phyloP scores from a whole-genome alignment of 2,797 vertebrate genomes.

The Aulostomus chinensis region DNA sequence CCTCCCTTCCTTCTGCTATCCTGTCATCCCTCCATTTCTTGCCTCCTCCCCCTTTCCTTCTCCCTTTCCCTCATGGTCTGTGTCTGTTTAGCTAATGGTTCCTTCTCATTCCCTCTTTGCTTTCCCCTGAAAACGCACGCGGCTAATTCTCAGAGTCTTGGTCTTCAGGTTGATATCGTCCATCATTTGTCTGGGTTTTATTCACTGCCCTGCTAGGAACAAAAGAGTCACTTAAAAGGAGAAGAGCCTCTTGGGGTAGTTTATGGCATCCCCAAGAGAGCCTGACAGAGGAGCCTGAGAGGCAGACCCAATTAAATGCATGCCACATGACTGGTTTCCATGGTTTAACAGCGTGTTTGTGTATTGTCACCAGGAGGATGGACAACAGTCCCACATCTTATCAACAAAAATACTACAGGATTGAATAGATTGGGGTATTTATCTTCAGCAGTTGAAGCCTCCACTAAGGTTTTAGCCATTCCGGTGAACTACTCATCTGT shows the following conservation, averaged over 20 bases:
- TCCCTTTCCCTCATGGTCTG: background rate
- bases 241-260: conserved; percentile 47
- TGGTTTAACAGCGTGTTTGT: background rate
- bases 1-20: too few species aligned
- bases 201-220: conserved; percentile 25
- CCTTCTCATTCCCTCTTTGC: background rate
- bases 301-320: conserved; percentile 50
- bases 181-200: conserved; percentile 27
- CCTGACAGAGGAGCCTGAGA: conserved; percentile 31
- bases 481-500: conserved; percentile 59
- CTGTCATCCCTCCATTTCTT: too few species aligned
- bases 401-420: background rate
- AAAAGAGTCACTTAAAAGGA: conserved; percentile 50
- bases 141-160: background rate
- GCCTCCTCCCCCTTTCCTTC: background rate
- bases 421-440: conserved; percentile 5
- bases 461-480: conserved; percentile 52
- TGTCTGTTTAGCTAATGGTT: background rate
- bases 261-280: conserved; percentile 36
- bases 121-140: background rate
- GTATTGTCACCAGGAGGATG: background rate
- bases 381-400: background rate
- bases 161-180: conserved; percentile 15
- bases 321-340: conserved; percentile 8
- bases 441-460: conserved; percentile 17